These are phyloP conservation scores for Rutpela maculata DNA, from an alignment of 2,888 invertebrate species.

Conservation along the genomic window DNA sequence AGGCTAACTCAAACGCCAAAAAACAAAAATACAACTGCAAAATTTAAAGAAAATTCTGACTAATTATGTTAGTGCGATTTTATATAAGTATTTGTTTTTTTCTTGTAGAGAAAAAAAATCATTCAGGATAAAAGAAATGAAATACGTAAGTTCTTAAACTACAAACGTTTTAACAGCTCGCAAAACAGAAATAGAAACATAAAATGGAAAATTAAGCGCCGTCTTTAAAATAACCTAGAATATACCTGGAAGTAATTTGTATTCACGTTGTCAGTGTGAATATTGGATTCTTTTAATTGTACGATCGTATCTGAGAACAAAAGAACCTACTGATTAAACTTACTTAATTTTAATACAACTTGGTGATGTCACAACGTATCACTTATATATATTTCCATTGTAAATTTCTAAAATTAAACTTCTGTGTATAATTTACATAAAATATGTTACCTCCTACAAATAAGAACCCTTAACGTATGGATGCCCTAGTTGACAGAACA, in stretches of 20 bases:
- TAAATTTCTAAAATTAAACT: too few species aligned
- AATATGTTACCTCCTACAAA: too few species aligned
- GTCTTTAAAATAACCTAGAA: neutral
- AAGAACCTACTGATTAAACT: neutral
- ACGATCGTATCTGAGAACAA: neutral
- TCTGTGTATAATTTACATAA: too few species aligned
- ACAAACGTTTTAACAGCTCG: conserved; percentile 43
- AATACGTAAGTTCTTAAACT: conserved; percentile 1
- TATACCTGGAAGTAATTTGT: neutral
- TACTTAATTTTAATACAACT: neutral
- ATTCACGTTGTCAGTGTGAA: neutral
- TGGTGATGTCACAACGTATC: neutral
- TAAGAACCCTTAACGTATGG: too few species aligned
- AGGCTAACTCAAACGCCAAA: too few species aligned
- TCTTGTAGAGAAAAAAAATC: neutral
- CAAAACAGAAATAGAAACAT: conserved; percentile 43
- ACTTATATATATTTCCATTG: too few species aligned
- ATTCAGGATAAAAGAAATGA: neutral
- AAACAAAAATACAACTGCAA: too few species aligned
- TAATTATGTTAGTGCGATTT: too few species aligned
- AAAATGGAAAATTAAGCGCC: conserved; percentile 51
- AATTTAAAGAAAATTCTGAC: too few species aligned
- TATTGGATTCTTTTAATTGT: conserved; percentile 6
- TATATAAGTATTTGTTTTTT: too few species aligned
- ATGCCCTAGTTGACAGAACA: too few species aligned